Evolutionary conservation across 2,113 vertebrate species (phyloP), one percentile per base, ranked within the genome.

Genomic region (Typhlomys cinereus): DNA sequence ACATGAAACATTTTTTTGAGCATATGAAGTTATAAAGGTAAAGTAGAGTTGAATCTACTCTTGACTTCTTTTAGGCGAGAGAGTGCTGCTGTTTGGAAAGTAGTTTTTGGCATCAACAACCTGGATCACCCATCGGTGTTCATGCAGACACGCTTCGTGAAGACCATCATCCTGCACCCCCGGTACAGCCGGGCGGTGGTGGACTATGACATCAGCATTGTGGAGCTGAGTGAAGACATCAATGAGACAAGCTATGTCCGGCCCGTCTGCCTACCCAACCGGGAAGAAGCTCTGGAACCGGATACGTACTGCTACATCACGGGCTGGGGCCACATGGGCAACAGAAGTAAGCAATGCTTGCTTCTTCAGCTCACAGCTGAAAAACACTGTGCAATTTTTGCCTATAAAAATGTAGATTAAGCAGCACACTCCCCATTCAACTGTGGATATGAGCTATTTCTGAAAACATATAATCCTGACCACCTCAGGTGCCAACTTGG

Each of bases 231-330:
- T 1, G 95, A 97, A 59, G 98, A 97, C 7, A 96, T 99, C 75
- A 96, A 96, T 0, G 98, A 99, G 97, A 99, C 98, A 1, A 97
- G 97, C 93, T 99, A 98, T 0, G 99, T 99, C 5, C 97, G 98
- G 4, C 99, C 99, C 0, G 99, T 99, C 92, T 99, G 99, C 95
- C 92, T 99, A 17, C 99, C 99, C 9, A 96, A 95, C 62, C 92
- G 50, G 0, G 97, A 92, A 17, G 98, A 98, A 96, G 84, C 98
- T 29, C 98, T 99, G 4, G 97, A 95, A 31, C 97, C 99, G 0
- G 99, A 99, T 69, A 99, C 99, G 1, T 99, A 99, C 97, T 99
- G 99, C 92, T 99, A 99, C 96, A 99, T 99, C 98, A 99, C 99
- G 0, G 99, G 99, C 96, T 99, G 99, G 99, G 99, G 99, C 44